phyloP scores from a whole-genome alignment of 2,797 vertebrate genomes.

The Oceanodroma leucorhoa region DNA sequence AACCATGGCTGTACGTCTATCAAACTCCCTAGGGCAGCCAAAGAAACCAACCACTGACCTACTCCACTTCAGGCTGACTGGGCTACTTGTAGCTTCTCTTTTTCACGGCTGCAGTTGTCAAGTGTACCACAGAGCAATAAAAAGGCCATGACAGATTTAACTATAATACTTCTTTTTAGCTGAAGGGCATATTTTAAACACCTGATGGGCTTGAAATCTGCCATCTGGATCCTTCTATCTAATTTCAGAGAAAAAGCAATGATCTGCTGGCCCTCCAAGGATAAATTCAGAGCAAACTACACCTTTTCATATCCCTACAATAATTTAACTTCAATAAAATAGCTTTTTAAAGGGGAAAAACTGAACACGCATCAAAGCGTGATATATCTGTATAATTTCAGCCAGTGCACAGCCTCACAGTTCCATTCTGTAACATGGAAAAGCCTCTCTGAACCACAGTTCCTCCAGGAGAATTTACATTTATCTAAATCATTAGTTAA shows the following conservation, averaged over 20 bases:
- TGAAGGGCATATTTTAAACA: constrained; percentile 63
- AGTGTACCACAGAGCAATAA: constrained; percentile 55
- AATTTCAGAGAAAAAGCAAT: constrained; percentile 61
- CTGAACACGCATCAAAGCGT: background rate
- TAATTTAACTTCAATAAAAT: constrained; percentile 55
- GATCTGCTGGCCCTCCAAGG: constrained; percentile 45
- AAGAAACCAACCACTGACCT: constrained; percentile 13
- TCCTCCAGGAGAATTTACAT: background rate
- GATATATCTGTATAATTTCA: constrained; percentile 53
- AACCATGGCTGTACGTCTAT: background rate
- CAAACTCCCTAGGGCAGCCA: background rate
- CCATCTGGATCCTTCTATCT: constrained; percentile 56
- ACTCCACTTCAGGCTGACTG: constrained; percentile 5
- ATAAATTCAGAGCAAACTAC: constrained; percentile 55
- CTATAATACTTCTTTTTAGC: constrained; percentile 50
- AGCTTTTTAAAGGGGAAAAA: constrained; percentile 35
- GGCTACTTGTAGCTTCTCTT: constrained; percentile 17
- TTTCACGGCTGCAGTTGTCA: constrained; percentile 39
- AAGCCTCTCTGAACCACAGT: background rate
- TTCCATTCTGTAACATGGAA: background rate
- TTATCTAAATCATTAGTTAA: background rate
- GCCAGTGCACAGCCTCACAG: background rate
- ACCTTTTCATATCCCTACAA: constrained; percentile 46
- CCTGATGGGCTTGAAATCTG: constrained; percentile 63
- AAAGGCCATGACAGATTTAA: constrained; percentile 62